Evolutionary conservation across 2,888 invertebrate genomes (phyloP), one percentile per base, ranked within the genome.

Genomic region (Geophilus truncorum): DNA sequence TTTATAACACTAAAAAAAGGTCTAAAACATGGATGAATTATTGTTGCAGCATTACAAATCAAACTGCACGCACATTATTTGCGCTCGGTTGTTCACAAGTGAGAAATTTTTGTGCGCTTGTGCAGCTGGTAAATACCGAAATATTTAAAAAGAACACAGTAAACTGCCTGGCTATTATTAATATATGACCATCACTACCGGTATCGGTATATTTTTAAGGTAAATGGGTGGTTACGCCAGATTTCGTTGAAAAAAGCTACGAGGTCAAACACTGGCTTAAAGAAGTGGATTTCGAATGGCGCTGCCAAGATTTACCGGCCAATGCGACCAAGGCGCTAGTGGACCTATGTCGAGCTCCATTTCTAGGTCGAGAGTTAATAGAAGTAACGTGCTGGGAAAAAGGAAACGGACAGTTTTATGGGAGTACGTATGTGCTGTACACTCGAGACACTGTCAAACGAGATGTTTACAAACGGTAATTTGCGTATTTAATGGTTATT

Each of bases 281-380:
- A 15, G 77, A 77, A 77, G 77, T 32, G 7, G 36, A 77, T n/a
- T 77, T 18, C 30, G 77, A 77, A 21, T 77, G 77, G 77, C 12
- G 18, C 5, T 0, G 9, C 6, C 10, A 9, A 1, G 36, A 34
- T n/a, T 36, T 77, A 18, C 77, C 77, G 1, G 18, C 10, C 0
- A 77, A 36, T 10, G 34, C 77, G 9, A 21, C 2, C n/a, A n/a
- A 77, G 2, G 32, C 77, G 3, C 32, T 77, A n/a, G 21, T 34
- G 9, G 77, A 77, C 15, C 15, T 77, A 9, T 30, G 32, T 30
- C 18, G 21, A 1, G 77, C 77, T 30, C 77, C 77, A 4, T 3
- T 0, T 32, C 15, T 32, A 77, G 18, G 30, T 32, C n/a, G 77
- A 7, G 9, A 77, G 18, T 36, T 32, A 7, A 18, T 77, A n/a